Evolutionary conservation across 2,113 vertebrate species (phyloP), one percentile per base, ranked within the genome.

Genomic region (Pithys albifrons): DNA sequence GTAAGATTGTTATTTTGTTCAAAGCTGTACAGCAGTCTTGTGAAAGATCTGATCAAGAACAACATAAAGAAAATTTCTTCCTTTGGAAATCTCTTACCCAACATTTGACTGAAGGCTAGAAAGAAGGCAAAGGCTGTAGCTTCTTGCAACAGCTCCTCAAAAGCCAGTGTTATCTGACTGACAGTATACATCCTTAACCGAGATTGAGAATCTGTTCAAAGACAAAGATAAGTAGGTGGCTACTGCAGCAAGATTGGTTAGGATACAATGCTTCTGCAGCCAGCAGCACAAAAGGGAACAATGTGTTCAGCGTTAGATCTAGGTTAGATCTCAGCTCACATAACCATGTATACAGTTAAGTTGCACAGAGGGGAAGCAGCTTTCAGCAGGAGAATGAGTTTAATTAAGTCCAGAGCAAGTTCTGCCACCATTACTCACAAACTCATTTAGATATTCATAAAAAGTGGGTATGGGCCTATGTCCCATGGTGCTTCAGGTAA

Each of bases 311-410:
- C 25, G 6, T 77, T 88, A 96, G 83, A 95, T 95, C 91, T 95
- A 91, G 91, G 96, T 96, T 92, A 96, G 95, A 96, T 96, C 91
- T 92, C 88, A 77, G 59, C 94, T 86, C 94, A 67, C 83, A 67
- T 77, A 93, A 95, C 85, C 88, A 88, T 19, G 15, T 35, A 76
- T 23, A 29, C 43, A 62, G 86, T 88, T 54, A 80, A 62, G 59
- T 70, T 66, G 20, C n/a, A 43, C 4, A 1, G 55, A 80, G 46
- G 86, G 37, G 75, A 88, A 93, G 85, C 67, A 94, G 79, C 71
- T 90, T 70, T 29, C 75, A 54, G 41, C 31, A 51, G 75, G 41
- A 79, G 57, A 91, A 76, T 62, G 46, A 45, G n/a, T 27, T 90
- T 46, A 88, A 85, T 46, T 48, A 85, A 80, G 7, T 24, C 28